A percentile compares a stretch with the other conserved stretches of the same genome.
These are phyloP conservation scores for Alcis repandata DNA, from an alignment of 2,888 invertebrate genomes.

Conservation along the genomic window DNA sequence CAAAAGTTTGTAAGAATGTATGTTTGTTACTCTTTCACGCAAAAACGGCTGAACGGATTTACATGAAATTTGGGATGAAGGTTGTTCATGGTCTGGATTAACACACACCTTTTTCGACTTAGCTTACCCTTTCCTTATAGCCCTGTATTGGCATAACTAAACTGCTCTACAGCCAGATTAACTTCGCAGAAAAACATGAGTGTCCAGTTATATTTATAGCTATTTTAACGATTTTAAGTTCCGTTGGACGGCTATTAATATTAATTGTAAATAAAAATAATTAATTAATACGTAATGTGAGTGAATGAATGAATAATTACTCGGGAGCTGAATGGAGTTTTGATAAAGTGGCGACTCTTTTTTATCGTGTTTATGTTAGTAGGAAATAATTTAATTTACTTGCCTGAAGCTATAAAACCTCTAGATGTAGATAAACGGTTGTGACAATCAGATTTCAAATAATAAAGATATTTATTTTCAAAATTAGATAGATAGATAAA, in stretches of 20 bases:
- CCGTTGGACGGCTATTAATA: constrained; percentile 6
- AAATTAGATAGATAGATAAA: too few species aligned
- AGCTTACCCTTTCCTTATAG: too few species aligned
- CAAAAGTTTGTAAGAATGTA: too few species aligned
- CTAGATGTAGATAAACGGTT: too few species aligned
- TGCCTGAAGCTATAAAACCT: constrained; percentile 4
- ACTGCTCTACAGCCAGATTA: background rate
- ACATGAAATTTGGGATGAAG: too few species aligned
- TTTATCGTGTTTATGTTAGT: background rate
- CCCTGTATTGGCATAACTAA: too few species aligned
- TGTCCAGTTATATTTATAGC: constrained; percentile 5
- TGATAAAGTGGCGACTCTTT: background rate
- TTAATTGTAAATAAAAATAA: background rate
- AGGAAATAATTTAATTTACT: constrained; percentile 1
- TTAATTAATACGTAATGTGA: background rate
- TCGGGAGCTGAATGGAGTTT: background rate
- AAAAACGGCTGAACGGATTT: too few species aligned
- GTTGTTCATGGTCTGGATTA: too few species aligned
- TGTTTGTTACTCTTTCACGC: too few species aligned
- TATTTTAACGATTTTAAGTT: constrained; percentile 1
- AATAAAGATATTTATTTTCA: too few species aligned
- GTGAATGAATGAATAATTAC: constrained; percentile 10
- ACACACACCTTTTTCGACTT: too few species aligned
- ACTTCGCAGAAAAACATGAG: background rate
- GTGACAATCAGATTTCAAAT: too few species aligned